Evolutionary conservation across 2,888 invertebrate species (phyloP), one percentile per base, ranked within the genome.

Genomic region (Itoplectis maculator): DNA sequence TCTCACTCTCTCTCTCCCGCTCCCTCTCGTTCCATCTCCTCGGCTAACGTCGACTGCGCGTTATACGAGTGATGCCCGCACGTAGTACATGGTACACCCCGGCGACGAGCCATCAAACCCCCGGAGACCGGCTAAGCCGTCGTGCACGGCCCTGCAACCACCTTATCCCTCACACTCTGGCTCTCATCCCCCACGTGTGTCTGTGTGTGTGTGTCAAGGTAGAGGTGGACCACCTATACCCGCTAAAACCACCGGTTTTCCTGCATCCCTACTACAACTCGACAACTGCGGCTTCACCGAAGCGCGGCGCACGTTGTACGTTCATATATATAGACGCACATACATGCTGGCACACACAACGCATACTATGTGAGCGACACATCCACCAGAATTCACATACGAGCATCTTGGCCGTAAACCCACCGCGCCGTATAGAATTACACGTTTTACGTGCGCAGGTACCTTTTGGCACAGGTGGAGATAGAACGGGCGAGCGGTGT

Each of bases 71-170:
- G 65, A 70, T 75, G 78, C 76, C 68, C 54, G 75, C 56, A 65
- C 75, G 75, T 76, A 72, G 75, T 76, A 72, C 70, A 29, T 5
- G 3, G 29, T 8, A 29, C 56, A 56, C 81, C 69, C 69, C 69
- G 18, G 51, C 65, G 65, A 42, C 73, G 73, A 81, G 77, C 69
- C 63, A 81, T 81, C 77, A 56, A 69, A n/a, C 65, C 61, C 68
- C 81, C 77, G 81, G 84, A 85, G 84, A 83, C 83, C 74, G 76
- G 85, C 86, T 83, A 80, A 86, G 85, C 86, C 83, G 61, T 74
- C 79, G 81, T 75, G 76, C 70, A 79, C 80, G 78, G 75, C 80
- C 80, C 81, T 74, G 65, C 65, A 74, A 65, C 72, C 75, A 66
- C 83, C 77, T 77, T 81, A 79, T 66, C 40, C 63, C 73, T 47